Conservation (phyloP, 1,140 invertebrate species). For the Phenacoccus solenopsis region DNA sequence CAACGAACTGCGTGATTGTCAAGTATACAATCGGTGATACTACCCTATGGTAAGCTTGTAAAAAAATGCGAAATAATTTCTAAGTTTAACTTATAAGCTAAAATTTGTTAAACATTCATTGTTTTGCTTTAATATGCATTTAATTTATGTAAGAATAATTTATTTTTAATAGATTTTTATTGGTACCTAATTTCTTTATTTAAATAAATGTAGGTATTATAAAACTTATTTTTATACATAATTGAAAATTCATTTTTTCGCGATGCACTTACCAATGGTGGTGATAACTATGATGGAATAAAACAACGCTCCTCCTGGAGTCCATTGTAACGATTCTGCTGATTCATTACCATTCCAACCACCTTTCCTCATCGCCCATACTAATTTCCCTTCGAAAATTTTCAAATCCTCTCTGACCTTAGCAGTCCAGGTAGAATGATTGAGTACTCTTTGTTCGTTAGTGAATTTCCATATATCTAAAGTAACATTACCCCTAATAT, state of each 20-base stretch:
- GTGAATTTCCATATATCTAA: conserved; percentile 68
- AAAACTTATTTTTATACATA: no score
- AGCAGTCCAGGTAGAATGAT: conserved; percentile 57
- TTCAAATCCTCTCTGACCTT: conserved; percentile 44
- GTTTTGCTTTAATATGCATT: neutral
- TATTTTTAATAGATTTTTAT: no score
- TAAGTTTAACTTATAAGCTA: neutral
- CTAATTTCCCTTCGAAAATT: conserved; percentile 66
- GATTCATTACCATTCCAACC: conserved; percentile 87
- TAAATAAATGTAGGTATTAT: no score
- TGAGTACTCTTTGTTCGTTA: conserved; percentile 45
- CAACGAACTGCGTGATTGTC: neutral
- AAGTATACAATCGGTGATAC: neutral
- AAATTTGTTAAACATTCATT: neutral
- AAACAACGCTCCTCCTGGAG: conserved; percentile 79
- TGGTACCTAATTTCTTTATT: no score
- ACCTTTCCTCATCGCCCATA: conserved; percentile 70
- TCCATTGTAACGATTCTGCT: conserved; percentile 64
- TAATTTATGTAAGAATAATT: neutral
- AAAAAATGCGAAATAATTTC: neutral
- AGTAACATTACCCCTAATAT: conserved; percentile 57
- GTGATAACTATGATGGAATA: conserved; percentile 97
- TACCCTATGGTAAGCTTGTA: neutral
- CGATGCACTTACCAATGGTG: conserved; percentile 70
- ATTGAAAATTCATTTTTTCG: no score